Evolutionary conservation across 92 coral and sea anemone genomes (phyloP).

Genomic region (Bergia sp.): DNA sequence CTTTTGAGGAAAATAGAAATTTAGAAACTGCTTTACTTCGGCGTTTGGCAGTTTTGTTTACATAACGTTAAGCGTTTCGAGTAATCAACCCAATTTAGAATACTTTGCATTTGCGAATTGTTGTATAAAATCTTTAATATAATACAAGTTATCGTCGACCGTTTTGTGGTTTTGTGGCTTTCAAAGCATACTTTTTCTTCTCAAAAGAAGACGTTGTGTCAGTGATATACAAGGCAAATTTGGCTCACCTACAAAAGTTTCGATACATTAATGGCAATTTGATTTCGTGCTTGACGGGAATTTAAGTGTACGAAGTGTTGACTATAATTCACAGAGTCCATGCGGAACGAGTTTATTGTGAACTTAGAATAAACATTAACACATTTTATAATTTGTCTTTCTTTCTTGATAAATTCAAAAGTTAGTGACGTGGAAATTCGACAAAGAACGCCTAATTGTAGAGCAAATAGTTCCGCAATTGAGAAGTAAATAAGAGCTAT

Average conservation of each 20-base stretch:
- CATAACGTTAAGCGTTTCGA: not conserved
- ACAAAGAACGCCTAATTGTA: slow-evolving; percentile 50
- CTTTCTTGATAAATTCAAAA: slow-evolving; percentile 47
- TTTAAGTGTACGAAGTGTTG: slow-evolving; percentile 14
- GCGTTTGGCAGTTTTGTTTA: not conserved
- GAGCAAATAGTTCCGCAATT: slow-evolving; percentile 51
- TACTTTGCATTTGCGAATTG: slow-evolving; percentile 1
- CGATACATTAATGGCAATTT: slow-evolving; percentile 29
- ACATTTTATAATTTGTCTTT: slow-evolving; percentile 45
- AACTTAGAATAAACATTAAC: slow-evolving; percentile 45
- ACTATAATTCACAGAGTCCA: slow-evolving; percentile 13
- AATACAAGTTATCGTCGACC: slow-evolving; percentile 33
- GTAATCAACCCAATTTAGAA: slow-evolving; percentile 4
- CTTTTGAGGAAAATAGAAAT: slow-evolving; percentile 11
- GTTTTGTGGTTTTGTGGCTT: slow-evolving; percentile 44
- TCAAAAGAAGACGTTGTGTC: slow-evolving; percentile 35
- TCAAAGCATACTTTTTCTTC: slow-evolving; percentile 47
- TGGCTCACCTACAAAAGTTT: slow-evolving; percentile 28
- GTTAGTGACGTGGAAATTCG: slow-evolving; percentile 54
- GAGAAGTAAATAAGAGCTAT: slow-evolving; percentile 29
- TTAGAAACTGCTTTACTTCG: slow-evolving; percentile 18
- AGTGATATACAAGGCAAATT: slow-evolving; percentile 36
- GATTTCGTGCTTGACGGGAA: not conserved
- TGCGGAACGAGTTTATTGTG: slow-evolving; percentile 53
- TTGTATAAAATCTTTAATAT: slow-evolving; percentile 37